Base-by-base conservation (phyloP, 2,113 vertebrate genomes). In the Zingel zingel region DNA sequence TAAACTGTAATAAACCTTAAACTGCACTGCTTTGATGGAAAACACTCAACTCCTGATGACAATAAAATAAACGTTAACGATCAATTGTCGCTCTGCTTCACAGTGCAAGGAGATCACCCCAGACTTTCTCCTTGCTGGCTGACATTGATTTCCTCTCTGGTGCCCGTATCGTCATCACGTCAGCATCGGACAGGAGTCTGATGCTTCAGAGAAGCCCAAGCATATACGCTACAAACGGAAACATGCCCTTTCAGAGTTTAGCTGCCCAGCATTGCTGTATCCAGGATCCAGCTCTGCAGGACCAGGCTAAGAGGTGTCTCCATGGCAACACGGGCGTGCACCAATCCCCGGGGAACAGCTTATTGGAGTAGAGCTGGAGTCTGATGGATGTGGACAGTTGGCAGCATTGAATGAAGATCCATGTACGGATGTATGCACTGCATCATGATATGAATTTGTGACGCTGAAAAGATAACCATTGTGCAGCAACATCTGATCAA, bases 281-380 rank as follows among this genome's bases (percentile, higher is more conserved):
- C 83, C 83, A 79, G 59, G 47, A 79, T 86, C 63, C 82, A 79
- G 74, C 86, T 77, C 79, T 50, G 74, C 69, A 83, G 74, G 79
- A 83, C 87, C 86, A 77, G 89, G 30, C 85, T 81, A 59, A 82
- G 63, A 84, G 76, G 76, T 80, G 86, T 95, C 86, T 70, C 92
- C 93, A 93, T 94, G 84, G 92, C 88, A 95, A 95, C 93, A 89
- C 59, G 77, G 93, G 90, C 53, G 81, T 86, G 87, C 81, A 84
- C 87, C 79, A 69, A 79, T 85, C 91, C 85, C 84, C 19, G 4
- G 47, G 81, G 93, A 92, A 81, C 81, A 58, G 65, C 88, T 90
- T 63, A 90, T 92, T 90, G 89, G 87, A 88, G 77, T 76, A 85
- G 85, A 85, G 76, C 81, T 76, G 82, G 75, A 74, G 81, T 68